Evolutionary conservation across 2,888 invertebrate species (phyloP).

Genomic region (Amblyteles armatorius): DNA sequence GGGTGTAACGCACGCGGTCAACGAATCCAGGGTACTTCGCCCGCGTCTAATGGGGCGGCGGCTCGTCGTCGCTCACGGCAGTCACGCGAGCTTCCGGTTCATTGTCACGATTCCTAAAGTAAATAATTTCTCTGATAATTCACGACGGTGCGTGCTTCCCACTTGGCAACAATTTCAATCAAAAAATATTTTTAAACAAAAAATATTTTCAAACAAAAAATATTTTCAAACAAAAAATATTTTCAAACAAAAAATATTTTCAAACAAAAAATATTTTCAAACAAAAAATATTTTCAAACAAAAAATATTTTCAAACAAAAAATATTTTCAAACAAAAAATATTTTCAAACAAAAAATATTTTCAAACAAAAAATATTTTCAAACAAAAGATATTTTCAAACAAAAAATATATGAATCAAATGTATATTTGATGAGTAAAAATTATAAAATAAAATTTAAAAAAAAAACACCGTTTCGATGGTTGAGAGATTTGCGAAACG

Average conservation of each 20-base stretch:
- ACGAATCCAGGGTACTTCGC: not conserved
- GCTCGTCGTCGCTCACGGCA: not conserved
- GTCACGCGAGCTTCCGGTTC: constrained; percentile 19
- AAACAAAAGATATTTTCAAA: not conserved
- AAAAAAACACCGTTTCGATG: not conserved
- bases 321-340: not conserved
- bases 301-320: too few relatives aligned
- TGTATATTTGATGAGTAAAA: not conserved
- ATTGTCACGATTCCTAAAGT: not conserved
- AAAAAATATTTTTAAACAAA: not conserved
- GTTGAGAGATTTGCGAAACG: not conserved
- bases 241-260: too few relatives aligned
- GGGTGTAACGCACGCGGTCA: constrained; percentile 3
- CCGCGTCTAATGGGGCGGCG: constrained; percentile 6
- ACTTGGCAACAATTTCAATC: not conserved
- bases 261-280: not conserved
- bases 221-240: not conserved
- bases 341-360: too few relatives aligned
- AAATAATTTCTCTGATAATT: not conserved
- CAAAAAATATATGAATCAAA: not conserved
- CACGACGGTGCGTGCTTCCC: too few relatives aligned
- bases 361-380: not conserved
- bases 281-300: not conserved
- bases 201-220: too few relatives aligned
- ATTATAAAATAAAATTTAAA: not conserved